These are phyloP conservation scores for Laupala kohalensis DNA, from an alignment of 1,140 invertebrate genomes.

Conservation along the genomic window DNA sequence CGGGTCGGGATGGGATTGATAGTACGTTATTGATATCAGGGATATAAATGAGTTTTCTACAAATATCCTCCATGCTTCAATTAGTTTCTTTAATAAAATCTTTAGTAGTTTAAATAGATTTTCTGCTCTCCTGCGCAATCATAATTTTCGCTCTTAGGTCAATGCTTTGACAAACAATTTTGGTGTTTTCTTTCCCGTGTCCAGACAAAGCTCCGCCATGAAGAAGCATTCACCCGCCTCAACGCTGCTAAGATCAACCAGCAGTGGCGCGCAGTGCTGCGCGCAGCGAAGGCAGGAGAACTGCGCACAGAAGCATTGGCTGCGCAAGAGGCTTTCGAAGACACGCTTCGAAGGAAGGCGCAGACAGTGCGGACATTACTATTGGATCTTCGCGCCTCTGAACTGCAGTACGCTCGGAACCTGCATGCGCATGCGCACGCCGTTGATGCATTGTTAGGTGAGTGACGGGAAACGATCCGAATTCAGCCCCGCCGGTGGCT, in stretches of 20 bases:
- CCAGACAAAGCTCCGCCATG: conserved; percentile 67
- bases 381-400: neutral
- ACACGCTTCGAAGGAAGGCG: neutral
- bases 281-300: conserved; percentile 51
- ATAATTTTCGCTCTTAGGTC: neutral
- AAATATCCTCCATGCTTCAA: neutral
- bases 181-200: too few species aligned
- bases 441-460: neutral
- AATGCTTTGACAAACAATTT: too few species aligned
- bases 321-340: neutral
- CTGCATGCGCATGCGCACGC: neutral
- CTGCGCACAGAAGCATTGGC: neutral
- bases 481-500: too few species aligned
- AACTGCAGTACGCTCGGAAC: neutral
- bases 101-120: neutral
- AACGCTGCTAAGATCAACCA: conserved; percentile 73
- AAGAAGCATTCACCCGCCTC: conserved; percentile 58
- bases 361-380: neutral
- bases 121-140: neutral
- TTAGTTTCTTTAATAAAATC: neutral
- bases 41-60: neutral
- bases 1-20: neutral
- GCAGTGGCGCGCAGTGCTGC: conserved; percentile 60
- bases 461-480: too few species aligned
- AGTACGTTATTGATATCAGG: neutral